Base-by-base conservation (phyloP, 1,140 invertebrate genomes). In the Metopolophium dirhodum region DNA sequence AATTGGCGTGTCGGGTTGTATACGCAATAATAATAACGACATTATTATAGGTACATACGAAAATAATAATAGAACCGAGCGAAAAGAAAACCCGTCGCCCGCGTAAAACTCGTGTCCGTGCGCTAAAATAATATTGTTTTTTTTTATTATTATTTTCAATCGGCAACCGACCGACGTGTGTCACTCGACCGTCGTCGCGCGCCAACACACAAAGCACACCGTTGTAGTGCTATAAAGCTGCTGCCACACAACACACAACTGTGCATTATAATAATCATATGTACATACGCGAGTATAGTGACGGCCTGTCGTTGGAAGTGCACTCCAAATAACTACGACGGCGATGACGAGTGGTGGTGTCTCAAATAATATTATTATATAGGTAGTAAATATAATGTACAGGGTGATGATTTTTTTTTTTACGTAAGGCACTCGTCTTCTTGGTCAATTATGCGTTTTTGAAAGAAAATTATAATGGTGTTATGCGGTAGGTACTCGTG, bases 211-310 rank as follows among this genome's bases (percentile, higher is more conserved):
- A 77, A n/a, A 77, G 18, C 61, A n/a, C 61, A 77, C 3, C 14
- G 14, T n/a, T 77, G 30, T n/a, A n/a, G 61, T n/a, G 61, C n/a
- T 77, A n/a, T 77, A 77, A 77, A 77, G 61, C 61, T 77, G n/a
- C 30, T 77, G 61, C 30, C n/a, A 6, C 30, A n/a, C 61, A 77
- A 18, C 30, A n/a, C 61, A 77, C 61, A 77, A 77, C 61, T 77
- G 61, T 77, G 18, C 61, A 77, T 77, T 77, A 77, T n/a, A 77
- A 77, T 77, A 77, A 77, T 77, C 61, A 77, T 61, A 77, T 77
- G n/a, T 77, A 77, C 61, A 77, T 77, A 77, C 61, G 61, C 30
- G 61, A n/a, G 11, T 68, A n/a, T 68, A 77, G 61, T 18, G 61
- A 77, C 14, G 61, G 61, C n/a, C n/a, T 77, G 61, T 77, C 61